Evolutionary conservation across 1,140 invertebrate genomes (phyloP).

Genomic region (Tetragonula clypearis): DNA sequence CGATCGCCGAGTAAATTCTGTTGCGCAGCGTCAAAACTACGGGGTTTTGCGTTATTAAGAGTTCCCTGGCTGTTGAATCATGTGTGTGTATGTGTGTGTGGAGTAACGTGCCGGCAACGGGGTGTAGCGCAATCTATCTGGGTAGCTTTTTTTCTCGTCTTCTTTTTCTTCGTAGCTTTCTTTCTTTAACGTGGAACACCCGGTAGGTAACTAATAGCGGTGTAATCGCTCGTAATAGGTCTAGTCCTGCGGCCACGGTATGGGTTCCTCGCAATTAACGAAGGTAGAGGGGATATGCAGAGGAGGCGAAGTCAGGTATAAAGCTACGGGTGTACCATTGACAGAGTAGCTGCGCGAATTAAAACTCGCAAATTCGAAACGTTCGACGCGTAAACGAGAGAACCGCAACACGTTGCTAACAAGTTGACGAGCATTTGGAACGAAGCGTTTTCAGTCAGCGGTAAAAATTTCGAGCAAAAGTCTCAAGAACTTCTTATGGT

Average conservation of each 20-base stretch:
- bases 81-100: no score
- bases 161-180: slow-evolving; percentile 48
- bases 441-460: background rate
- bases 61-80: slow-evolving; percentile 28
- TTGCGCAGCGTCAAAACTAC: slow-evolving; percentile 47
- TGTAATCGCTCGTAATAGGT: slow-evolving; percentile 76
- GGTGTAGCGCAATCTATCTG: slow-evolving; percentile 64
- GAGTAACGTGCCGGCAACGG: slow-evolving; percentile 64
- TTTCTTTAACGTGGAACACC: slow-evolving; percentile 67
- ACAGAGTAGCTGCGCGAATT: background rate
- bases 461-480: slow-evolving; percentile 20
- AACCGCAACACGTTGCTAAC: no score
- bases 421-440: background rate
- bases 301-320: slow-evolving; percentile 31
- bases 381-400: background rate
- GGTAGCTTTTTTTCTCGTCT: slow-evolving; percentile 48
- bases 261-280: slow-evolving; percentile 67
- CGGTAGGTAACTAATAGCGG: slow-evolving; percentile 77
- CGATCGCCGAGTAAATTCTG: slow-evolving; percentile 54
- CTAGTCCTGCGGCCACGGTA: slow-evolving; percentile 69
- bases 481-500: background rate
- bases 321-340: slow-evolving; percentile 10
- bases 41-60: slow-evolving; percentile 63
- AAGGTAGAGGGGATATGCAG: slow-evolving; percentile 48
- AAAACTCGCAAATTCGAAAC: background rate